Evolutionary conservation across 2,113 vertebrate genomes (phyloP).

Genomic region (Caranx ignobilis): DNA sequence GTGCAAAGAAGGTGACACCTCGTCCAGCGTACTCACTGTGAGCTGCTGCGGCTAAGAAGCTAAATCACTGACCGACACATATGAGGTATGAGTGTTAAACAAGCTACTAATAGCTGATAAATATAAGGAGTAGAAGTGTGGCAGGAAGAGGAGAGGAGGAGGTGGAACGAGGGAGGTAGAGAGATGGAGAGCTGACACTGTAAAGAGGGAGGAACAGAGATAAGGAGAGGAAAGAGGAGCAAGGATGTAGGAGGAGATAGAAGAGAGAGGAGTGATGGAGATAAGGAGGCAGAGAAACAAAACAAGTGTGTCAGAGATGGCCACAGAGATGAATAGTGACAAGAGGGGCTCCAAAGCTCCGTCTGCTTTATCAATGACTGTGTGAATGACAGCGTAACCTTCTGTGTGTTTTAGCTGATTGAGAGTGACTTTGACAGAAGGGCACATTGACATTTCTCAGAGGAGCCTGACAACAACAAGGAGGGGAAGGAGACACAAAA

Average conservation of each 20-base stretch:
- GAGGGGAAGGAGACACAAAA: constrained; percentile 75
- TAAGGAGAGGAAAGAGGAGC: constrained; percentile 66
- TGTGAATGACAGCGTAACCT: constrained; percentile 82
- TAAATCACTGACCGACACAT: constrained; percentile 23
- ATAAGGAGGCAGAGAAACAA: constrained; percentile 75
- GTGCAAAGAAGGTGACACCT: not conserved
- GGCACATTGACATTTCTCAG: constrained; percentile 81
- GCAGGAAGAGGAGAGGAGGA: constrained; percentile 46
- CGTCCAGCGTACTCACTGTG: not conserved
- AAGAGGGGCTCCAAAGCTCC: constrained; percentile 75
- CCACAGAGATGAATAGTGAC: constrained; percentile 77
- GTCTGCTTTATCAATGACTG: constrained; percentile 73
- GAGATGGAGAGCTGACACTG: constrained; percentile 35
- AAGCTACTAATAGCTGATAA: constrained; percentile 65
- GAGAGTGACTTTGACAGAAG: constrained; percentile 83
- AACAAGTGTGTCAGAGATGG: constrained; percentile 78
- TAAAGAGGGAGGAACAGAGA: constrained; percentile 45
- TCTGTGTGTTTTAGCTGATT: constrained; percentile 78
- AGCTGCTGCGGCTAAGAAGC: not conserved
- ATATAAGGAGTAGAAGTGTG: constrained; percentile 54
- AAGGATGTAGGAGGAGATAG: constrained; percentile 61
- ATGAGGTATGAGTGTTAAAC: constrained; percentile 57
- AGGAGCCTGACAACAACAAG: constrained; percentile 76
- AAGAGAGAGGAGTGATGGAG: constrained; percentile 69
- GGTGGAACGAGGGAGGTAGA: constrained; percentile 29